Conservation (phyloP, 2,797 vertebrate species). For the Calcarius lapponicus region DNA sequence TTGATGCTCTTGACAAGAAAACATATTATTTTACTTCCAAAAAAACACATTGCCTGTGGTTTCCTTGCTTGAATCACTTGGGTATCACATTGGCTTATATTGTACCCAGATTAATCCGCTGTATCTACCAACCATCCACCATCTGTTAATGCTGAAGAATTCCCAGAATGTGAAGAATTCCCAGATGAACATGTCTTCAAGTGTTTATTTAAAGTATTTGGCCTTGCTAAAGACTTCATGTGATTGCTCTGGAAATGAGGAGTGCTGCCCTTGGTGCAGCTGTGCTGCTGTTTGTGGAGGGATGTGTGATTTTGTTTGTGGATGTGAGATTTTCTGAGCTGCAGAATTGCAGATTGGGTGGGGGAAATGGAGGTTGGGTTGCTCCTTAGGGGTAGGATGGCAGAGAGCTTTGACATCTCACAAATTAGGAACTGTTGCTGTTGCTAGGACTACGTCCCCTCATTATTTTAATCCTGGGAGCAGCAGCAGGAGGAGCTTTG, state of each 20-base stretch:
- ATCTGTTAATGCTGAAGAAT: not conserved
- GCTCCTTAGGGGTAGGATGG: not conserved
- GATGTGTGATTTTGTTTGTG: not conserved
- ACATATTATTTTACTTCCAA: not conserved
- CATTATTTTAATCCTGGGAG: not conserved
- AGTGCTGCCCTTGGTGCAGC: not conserved
- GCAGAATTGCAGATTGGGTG: not conserved
- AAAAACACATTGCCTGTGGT: not conserved
- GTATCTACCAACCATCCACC: not conserved
- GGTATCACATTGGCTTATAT: not conserved
- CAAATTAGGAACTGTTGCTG: not conserved
- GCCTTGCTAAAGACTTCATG: not conserved
- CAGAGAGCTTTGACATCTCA: not conserved
- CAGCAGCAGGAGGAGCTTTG: not conserved
- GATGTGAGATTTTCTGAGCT: not conserved
- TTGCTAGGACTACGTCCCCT: not conserved
- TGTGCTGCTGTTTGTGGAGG: not conserved
- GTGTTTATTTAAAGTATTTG: slow-evolving; percentile 12
- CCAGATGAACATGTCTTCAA: not conserved
- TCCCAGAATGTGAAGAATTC: slow-evolving; percentile 8
- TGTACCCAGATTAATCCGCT: not conserved
- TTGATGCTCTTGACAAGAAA: not conserved
- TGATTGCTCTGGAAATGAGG: not conserved
- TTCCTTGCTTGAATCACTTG: not conserved
- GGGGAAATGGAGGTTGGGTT: not conserved